These are phyloP conservation scores for Eupristina koningsbergeri DNA, from an alignment of 1,140 invertebrate genomes.

Conservation along the genomic window DNA sequence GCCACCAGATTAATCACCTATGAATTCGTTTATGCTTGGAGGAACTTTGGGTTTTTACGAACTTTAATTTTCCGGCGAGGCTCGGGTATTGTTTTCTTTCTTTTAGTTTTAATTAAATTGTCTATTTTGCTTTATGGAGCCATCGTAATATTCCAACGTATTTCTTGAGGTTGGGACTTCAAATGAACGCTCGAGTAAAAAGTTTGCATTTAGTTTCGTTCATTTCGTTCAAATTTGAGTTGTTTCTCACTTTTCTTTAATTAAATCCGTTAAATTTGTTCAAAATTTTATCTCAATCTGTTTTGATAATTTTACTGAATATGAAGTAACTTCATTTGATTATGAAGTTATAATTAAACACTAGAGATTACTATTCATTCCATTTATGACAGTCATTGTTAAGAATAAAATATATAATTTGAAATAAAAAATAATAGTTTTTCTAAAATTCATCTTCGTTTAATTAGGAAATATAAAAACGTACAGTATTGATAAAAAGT, in stretches of 20 bases:
- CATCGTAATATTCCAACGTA: neutral
- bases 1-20: slow-evolving; percentile 26
- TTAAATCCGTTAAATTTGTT: neutral
- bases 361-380: neutral
- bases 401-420: neutral
- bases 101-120: slow-evolving; percentile 20
- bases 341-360: neutral
- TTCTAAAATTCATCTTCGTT: neutral
- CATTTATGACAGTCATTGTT: neutral
- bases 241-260: neutral
- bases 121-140: neutral
- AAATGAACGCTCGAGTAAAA: neutral
- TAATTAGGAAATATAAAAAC: neutral
- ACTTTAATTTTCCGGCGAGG: slow-evolving; percentile 22
- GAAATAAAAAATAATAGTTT: neutral
- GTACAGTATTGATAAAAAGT: neutral
- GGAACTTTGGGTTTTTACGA: neutral
- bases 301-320: neutral
- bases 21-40: neutral
- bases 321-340: neutral
- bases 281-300: neutral
- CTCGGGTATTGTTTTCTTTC: neutral
- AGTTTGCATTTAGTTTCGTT: neutral
- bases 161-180: neutral
- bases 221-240: neutral